phyloP scores from a whole-genome alignment of 2,888 invertebrate species.

The Netelia fuscicornis region DNA sequence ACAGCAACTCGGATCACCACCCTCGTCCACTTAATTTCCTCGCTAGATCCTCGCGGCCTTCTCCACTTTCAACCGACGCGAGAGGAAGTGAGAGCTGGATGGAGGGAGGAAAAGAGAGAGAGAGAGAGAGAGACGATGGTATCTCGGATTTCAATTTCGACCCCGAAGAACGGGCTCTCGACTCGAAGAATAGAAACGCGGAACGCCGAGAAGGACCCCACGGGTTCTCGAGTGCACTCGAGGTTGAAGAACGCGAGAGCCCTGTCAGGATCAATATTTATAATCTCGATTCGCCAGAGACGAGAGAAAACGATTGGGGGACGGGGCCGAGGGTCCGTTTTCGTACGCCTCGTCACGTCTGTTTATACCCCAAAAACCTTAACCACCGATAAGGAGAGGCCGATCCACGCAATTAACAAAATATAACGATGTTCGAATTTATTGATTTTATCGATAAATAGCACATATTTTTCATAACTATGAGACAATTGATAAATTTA shows the following conservation, averaged over 20 bases:
- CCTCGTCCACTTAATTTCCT: constrained; percentile 68
- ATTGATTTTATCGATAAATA: no score
- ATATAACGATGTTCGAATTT: background rate
- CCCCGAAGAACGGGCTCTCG: constrained; percentile 69
- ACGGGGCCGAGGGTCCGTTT: constrained; percentile 75
- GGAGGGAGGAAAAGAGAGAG: constrained; percentile 56
- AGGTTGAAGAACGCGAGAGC: constrained; percentile 79
- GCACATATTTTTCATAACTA: no score
- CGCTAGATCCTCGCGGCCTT: constrained; percentile 43
- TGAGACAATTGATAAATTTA: no score
- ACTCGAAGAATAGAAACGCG: constrained; percentile 80
- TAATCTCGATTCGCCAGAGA: constrained; percentile 81
- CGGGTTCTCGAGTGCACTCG: constrained; percentile 78
- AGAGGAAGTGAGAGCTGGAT: constrained; percentile 2
- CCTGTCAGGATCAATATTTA: constrained; percentile 82
- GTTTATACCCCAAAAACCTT: constrained; percentile 70
- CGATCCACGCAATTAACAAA: background rate
- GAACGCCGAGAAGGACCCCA: constrained; percentile 77
- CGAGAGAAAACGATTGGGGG: constrained; percentile 62
- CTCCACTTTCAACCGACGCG: constrained; percentile 60
- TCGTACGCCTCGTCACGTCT: constrained; percentile 56
- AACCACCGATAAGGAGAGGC: constrained; percentile 13
- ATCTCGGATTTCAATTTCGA: constrained; percentile 82
- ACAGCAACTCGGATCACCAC: constrained; percentile 23
- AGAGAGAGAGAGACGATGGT: constrained; percentile 62